Conservation (phyloP, 2,113 vertebrate species). For the Corythornis madagascariensis region DNA sequence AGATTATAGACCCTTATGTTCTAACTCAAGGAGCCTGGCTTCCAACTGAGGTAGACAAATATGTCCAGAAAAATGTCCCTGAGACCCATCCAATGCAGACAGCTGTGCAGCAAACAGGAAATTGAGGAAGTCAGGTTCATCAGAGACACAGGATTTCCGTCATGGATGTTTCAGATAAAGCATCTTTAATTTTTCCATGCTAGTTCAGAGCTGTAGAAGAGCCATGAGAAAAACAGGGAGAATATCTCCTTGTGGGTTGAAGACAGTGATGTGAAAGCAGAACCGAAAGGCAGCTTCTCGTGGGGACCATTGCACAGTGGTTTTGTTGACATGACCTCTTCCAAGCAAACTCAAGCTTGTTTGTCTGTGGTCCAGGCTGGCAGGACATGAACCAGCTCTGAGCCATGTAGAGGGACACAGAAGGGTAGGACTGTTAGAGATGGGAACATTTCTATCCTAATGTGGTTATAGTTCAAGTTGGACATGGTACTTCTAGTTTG, state of each 20-base stretch:
- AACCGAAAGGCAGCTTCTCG: neutral
- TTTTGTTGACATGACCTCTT: neutral
- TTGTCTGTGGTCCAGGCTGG: fast-evolving
- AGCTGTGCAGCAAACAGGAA: conserved; percentile 80
- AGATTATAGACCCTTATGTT: conserved; percentile 78
- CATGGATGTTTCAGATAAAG: conserved; percentile 71
- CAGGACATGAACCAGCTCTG: neutral
- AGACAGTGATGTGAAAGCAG: neutral
- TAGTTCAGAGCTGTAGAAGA: conserved; percentile 25
- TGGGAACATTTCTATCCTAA: neutral
- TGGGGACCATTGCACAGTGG: neutral
- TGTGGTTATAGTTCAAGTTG: neutral
- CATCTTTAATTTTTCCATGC: conserved; percentile 49
- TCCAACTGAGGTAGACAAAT: conserved; percentile 76
- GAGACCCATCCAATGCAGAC: conserved; percentile 72
- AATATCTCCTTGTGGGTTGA: neutral
- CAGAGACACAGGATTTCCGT: conserved; percentile 77
- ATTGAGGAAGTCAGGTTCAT: conserved; percentile 82
- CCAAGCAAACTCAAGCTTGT: neutral
- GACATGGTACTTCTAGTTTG: neutral
- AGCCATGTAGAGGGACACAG: neutral
- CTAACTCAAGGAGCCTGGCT: conserved; percentile 80
- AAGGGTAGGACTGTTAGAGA: neutral
- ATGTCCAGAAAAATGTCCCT: conserved; percentile 64
- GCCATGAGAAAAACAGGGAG: neutral